A percentile compares a stretch with the other conserved stretches of the same genome.
phyloP scores from a whole-genome alignment of 2,888 invertebrate species.

The Heteromyza rotundicornis region DNA sequence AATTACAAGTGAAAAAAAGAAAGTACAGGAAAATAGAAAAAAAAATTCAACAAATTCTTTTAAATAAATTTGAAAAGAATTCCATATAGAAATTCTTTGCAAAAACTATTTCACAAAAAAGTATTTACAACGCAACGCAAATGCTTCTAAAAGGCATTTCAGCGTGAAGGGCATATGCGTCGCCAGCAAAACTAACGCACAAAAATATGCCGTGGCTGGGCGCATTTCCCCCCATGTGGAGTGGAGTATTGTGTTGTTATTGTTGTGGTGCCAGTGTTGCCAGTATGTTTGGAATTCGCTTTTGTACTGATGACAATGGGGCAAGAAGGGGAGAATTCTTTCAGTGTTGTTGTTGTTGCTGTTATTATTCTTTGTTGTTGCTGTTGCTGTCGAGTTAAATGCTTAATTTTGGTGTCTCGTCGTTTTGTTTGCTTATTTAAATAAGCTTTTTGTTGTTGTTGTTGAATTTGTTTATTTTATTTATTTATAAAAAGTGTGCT shows the following conservation, averaged over 20 bases:
- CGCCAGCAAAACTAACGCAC: background rate
- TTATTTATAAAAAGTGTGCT: background rate
- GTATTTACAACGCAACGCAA: background rate
- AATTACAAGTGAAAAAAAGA: background rate
- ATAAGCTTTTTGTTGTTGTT: background rate
- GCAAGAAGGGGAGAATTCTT: background rate
- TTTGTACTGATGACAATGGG: too few species aligned
- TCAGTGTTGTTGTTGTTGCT: background rate
- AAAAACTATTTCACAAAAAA: background rate
- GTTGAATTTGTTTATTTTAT: background rate
- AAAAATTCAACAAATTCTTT: background rate
- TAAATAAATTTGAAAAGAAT: background rate
- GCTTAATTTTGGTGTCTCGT: background rate
- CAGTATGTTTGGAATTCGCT: background rate
- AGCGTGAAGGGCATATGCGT: conserved; percentile 18
- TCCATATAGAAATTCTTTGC: too few species aligned
- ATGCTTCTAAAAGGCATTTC: background rate
- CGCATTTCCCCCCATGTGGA: background rate
- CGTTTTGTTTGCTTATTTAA: conserved; percentile 2
- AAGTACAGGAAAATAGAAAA: background rate
- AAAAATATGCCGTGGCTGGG: too few species aligned
- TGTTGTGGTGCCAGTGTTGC: background rate
- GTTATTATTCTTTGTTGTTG: background rate
- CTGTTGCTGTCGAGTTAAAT: background rate
- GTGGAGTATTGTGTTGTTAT: too few species aligned